Conservation (phyloP, 2,888 invertebrate species). For the Tenthredo scrophulariae region DNA sequence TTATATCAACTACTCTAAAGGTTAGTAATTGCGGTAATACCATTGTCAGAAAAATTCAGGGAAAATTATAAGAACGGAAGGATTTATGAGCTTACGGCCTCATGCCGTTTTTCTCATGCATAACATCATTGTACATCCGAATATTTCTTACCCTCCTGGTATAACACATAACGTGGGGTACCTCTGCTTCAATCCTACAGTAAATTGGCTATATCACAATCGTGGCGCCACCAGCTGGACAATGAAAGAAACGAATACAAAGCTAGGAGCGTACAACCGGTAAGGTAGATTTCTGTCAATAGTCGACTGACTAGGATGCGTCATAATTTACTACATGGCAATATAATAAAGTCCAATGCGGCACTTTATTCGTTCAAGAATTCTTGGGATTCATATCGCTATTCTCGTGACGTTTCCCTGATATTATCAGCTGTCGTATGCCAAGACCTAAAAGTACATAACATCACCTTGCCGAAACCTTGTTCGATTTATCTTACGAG, state of each 20-base stretch:
- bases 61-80: not conserved
- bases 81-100: not conserved
- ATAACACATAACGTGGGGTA: not conserved
- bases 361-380: conserved; percentile 8
- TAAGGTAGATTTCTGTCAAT: not conserved
- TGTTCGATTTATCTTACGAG: conserved; percentile 41
- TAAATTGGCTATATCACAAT: not conserved
- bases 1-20: not conserved
- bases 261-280: not conserved
- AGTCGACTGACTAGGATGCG: not conserved
- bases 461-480: not conserved
- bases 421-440: conserved; percentile 36
- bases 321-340: conserved; percentile 13
- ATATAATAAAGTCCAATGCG: conserved; percentile 8
- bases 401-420: conserved; percentile 40
- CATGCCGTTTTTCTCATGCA: not conserved
- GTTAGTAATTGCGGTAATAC: not conserved
- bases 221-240: conserved; percentile 10
- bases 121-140: not conserved
- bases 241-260: not conserved
- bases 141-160: not conserved
- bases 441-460: not conserved
- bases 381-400: conserved; percentile 15
- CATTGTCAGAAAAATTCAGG: conserved; percentile 13
- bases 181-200: not conserved